phyloP scores from a whole-genome alignment of 2,888 invertebrate genomes.

The Halictus quadricinctus region DNA sequence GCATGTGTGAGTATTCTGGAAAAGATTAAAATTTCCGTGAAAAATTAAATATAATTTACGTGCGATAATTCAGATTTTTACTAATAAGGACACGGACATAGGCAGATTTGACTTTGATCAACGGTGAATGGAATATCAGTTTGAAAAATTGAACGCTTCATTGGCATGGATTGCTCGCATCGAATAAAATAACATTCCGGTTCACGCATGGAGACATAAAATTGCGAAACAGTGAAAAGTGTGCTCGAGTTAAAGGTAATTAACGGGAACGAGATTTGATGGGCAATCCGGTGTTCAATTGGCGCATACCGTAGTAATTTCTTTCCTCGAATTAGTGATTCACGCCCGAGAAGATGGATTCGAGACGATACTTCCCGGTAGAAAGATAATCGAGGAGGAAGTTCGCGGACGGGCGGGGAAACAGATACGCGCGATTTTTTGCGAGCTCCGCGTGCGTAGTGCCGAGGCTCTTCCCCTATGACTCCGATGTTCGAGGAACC shows the following conservation, averaged over 20 bases:
- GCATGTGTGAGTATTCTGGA: background rate
- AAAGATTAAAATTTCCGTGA: background rate
- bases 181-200: background rate
- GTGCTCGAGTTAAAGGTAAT: background rate
- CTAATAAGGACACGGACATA: background rate
- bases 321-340: background rate
- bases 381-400: conserved; percentile 20
- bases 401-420: background rate
- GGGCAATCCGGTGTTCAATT: background rate
- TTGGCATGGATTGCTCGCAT: background rate
- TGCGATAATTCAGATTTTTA: background rate
- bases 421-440: conserved; percentile 25
- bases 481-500: conserved; percentile 53
- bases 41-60: background rate
- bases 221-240: background rate
- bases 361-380: conserved; percentile 22
- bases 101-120: background rate
- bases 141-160: background rate
- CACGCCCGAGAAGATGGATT: background rate
- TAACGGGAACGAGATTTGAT: background rate
- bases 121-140: background rate
- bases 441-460: background rate
- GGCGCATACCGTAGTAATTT: background rate
- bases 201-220: background rate
- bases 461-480: conserved; percentile 21